Percentiles rank a stretch among this genome's conserved stretches.
phyloP scores from a whole-genome alignment of 2,888 invertebrate species.

The Zootermopsis nevadensis region DNA sequence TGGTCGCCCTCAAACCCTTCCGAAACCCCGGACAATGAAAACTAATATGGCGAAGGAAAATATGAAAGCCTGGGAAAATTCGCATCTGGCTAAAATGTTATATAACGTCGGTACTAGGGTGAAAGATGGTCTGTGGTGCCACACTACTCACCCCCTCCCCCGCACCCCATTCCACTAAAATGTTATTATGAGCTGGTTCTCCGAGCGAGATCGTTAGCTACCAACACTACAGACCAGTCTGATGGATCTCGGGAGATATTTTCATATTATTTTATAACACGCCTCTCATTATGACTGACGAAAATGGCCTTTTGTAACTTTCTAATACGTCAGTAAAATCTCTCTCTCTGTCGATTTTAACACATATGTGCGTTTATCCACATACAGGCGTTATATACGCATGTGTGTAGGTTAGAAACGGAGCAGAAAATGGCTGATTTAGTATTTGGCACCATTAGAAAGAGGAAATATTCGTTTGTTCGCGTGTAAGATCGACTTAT shows the following conservation, averaged over 20 bases:
- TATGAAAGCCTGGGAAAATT: slow-evolving; percentile 49
- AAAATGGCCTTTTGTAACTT: too few relatives aligned
- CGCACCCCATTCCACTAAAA: background rate
- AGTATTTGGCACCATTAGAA: too few relatives aligned
- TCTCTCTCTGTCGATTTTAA: too few relatives aligned
- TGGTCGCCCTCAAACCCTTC: background rate
- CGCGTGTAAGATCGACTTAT: too few relatives aligned
- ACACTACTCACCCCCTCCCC: background rate
- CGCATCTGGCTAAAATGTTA: slow-evolving; percentile 51
- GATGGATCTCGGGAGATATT: slow-evolving; percentile 1
- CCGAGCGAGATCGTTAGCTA: background rate
- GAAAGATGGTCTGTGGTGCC: slow-evolving; percentile 13
- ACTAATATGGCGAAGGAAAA: slow-evolving; percentile 49
- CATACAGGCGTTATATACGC: too few relatives aligned
- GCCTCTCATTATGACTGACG: too few relatives aligned
- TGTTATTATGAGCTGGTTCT: slow-evolving; percentile 5
- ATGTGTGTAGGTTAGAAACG: too few relatives aligned
- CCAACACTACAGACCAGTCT: background rate
- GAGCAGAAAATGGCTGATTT: too few relatives aligned
- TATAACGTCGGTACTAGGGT: slow-evolving; percentile 30
- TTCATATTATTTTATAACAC: too few relatives aligned
- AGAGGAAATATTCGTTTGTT: too few relatives aligned
- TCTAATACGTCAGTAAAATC: too few relatives aligned
- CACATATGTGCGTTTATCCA: too few relatives aligned
- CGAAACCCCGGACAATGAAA: slow-evolving; percentile 46